Evolutionary conservation across 2,797 vertebrate species (phyloP), one percentile per base, ranked within the genome.

Genomic region (Pseudochromis fuscus): DNA sequence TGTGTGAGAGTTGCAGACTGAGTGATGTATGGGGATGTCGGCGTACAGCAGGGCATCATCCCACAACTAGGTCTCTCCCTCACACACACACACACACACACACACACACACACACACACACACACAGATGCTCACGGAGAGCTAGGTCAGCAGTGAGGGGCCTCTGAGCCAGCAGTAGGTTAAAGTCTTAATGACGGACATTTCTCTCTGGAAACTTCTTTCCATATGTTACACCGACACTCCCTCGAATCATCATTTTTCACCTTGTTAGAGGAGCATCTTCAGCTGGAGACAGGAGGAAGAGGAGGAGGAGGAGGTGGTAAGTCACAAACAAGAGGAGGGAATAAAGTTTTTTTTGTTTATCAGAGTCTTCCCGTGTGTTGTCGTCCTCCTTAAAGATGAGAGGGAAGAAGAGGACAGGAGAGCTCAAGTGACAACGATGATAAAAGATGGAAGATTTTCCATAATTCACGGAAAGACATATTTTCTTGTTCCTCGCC

Each of bases 171-270:
- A 89, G 88, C 75, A 65, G 87, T 82, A 86, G 87, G 89, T 90
- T 92, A 89, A 92, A 92, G 89, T 88, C 89, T 87, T 92, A 91
- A 91, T 88, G 84, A 90, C 31, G 51, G 77, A 75, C 74, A 81
- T 89, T 87, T 85, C 85, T 85, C 75, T 45, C 30, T 12, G 57
- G 66, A 86, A 86, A 89, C 57, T 48, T 87, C 83, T 81, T 70
- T 84, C 85, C 88, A 89, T 90, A 88, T 91, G 86, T 84, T 79
- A 77, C 73, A 49, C 49, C 24, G 51, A 81, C 53, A 67, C 58
- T 80, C 61, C 45, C 55, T 61, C 64, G 42, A 53, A 86, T 78
- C 67, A 67, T 75, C 31, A 68, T 80, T 80, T 70, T 77, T 85
- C 79, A 86, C 57, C 75, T 83, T 79, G 77, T 84, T 84, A 50